These are phyloP conservation scores for Triplophysa tibetana DNA, from an alignment of 2,113 vertebrate genomes.

Conservation along the genomic window DNA sequence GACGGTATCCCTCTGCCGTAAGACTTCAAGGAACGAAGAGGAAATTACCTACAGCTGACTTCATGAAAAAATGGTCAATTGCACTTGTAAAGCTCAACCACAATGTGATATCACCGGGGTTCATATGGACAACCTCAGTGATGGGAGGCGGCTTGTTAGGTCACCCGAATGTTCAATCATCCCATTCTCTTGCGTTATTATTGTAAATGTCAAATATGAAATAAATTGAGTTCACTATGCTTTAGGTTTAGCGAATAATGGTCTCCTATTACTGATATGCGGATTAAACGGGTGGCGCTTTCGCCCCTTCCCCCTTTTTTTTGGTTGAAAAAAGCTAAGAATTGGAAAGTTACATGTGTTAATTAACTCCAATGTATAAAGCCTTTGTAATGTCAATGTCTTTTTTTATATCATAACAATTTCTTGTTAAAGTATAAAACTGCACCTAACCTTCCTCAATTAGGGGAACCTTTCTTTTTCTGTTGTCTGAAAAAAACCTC, in stretches of 20 bases:
- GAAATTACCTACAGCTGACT: background rate
- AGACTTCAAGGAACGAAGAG: background rate
- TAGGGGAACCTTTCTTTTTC: background rate
- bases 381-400: background rate
- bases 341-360: background rate
- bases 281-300: background rate
- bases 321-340: background rate
- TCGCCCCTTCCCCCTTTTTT: background rate
- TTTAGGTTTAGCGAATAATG: constrained; percentile 1
- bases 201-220: constrained; percentile 33
- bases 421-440: background rate
- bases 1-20: background rate
- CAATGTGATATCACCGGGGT: constrained; percentile 12
- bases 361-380: background rate
- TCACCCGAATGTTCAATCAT: background rate
- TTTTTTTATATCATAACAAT: background rate
- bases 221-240: constrained; percentile 33
- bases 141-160: constrained; percentile 20
- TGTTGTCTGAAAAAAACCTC: too few relatives aligned
- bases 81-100: background rate
- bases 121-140: background rate
- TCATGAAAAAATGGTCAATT: background rate
- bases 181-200: background rate
- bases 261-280: background rate
- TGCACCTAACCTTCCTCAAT: background rate